Evolutionary conservation across 2,888 invertebrate species (phyloP).

Genomic region (Malthinus flaveolus): DNA sequence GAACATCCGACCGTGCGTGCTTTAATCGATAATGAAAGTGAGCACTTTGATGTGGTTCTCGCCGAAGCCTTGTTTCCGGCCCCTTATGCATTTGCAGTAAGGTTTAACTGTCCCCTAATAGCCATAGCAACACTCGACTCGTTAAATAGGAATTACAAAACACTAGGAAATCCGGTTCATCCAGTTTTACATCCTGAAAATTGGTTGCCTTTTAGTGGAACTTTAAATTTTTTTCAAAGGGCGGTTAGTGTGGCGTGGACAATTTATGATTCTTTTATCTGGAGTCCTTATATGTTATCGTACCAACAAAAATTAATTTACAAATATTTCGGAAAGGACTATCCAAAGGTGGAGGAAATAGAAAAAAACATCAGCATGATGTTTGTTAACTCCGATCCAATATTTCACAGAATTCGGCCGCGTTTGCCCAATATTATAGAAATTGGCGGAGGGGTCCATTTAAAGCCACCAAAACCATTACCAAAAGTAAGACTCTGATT

Average conservation of each 20-base stretch:
- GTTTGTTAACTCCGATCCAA: not conserved
- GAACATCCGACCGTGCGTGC: conserved; percentile 40
- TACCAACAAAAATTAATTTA: not conserved
- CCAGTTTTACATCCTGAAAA: conserved; percentile 47
- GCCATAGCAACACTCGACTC: conserved; percentile 45
- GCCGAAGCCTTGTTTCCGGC: conserved; percentile 43
- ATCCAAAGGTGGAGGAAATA: not conserved
- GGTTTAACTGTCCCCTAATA: conserved; percentile 46
- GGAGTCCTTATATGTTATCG: not conserved
- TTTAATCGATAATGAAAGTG: conserved; percentile 40
- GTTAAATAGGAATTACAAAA: conserved; percentile 39
- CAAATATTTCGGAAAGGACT: not conserved
- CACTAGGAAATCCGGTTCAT: conserved; percentile 44
- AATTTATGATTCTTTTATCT: no score
- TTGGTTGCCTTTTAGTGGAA: conserved; percentile 34
- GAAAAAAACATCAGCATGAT: not conserved
- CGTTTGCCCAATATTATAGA: not conserved
- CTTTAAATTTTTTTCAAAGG: conserved; percentile 39
- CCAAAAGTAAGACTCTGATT: not conserved
- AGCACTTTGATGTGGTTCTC: conserved; percentile 46
- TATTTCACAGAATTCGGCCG: not conserved
- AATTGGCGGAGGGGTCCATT: not conserved
- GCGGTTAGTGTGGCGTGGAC: conserved; percentile 11
- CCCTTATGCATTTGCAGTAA: conserved; percentile 42
- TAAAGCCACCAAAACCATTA: not conserved